These are phyloP conservation scores for Procapra przewalskii DNA, from an alignment of 2,113 vertebrate species.

Conservation along the genomic window DNA sequence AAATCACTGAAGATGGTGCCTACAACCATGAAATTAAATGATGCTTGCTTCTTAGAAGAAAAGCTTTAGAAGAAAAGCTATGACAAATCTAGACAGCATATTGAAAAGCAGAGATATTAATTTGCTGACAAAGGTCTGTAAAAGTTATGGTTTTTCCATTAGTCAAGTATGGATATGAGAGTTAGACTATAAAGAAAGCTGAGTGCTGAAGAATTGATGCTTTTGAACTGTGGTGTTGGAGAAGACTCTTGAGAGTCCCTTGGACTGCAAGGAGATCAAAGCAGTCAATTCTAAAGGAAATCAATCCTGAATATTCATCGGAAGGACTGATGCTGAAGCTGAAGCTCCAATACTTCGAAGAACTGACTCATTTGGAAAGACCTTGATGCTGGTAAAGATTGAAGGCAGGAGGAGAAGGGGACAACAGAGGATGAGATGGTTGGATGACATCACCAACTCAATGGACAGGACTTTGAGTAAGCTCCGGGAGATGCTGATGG, in stretches of 20 bases:
- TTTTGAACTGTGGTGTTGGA: not conserved
- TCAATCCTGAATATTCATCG: not conserved
- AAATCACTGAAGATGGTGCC: not conserved
- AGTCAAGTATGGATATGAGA: not conserved
- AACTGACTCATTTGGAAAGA: not conserved
- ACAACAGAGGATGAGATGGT: not conserved
- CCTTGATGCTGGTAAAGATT: not conserved
- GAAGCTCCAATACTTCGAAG: not conserved
- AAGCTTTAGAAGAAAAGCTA: not conserved
- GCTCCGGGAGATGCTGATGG: fast-evolving
- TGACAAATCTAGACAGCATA: not conserved
- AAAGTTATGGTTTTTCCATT: not conserved
- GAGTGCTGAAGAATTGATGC: not conserved
- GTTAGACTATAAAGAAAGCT: not conserved
- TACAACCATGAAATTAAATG: not conserved
- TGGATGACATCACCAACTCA: not conserved
- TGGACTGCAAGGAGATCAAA: not conserved
- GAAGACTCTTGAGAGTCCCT: not conserved
- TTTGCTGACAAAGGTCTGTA: not conserved
- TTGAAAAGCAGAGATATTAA: not conserved
- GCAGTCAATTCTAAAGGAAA: not conserved
- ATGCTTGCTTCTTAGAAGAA: not conserved
- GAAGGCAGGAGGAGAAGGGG: not conserved
- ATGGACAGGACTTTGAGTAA: not conserved
- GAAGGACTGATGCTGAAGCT: not conserved